Evolutionary conservation across 1,140 invertebrate species (phyloP), one percentile per base, ranked within the genome.

Genomic region (Liolophura sinensis): DNA sequence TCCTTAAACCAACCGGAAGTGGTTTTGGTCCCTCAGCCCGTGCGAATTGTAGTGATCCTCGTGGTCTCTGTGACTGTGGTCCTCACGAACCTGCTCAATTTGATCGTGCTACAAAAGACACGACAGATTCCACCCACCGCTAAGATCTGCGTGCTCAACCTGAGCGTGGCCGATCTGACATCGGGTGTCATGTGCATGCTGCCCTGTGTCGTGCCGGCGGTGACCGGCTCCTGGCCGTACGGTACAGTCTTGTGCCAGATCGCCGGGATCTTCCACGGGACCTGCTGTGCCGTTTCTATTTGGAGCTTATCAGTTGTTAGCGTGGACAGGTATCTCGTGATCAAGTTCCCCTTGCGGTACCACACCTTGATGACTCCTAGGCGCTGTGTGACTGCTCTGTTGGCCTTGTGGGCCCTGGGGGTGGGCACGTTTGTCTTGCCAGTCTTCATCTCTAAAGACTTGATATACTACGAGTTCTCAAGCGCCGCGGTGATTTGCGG

Each of bases 261-360:
- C n/a, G 64, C 73, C 7, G 65, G 70, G 1, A 67, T 74, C 14
- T 52, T 65, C 18, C 73, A 74, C 60, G 73, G 73, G 18, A 55
- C 59, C 0, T 72, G 70, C 0, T 67, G 64, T 16, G 65, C 70
- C 1, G 72, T 75, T 16, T 75, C 73, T 22, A 69, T 73, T 25
- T 73, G 68, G 67, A 70, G 68, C 58, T 56, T 75, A 14, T 64
- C 71, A 1, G 50, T 71, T 5, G 58, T 75, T 18, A 73, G 71
- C 48, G 59, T 73, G 24, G 73, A 75, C 61, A 40, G 73, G 18
- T 75, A 73, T 54, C 46, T 75, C 15, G 73, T 71, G 24, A 65
- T 75, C 16, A 60, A 67, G 14, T 52, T 67, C 12, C 68, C 73
- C 11, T 47, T 75, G 14, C 64, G 64, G 15, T 75, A 72, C 50